Conservation (phyloP, 2,888 invertebrate genomes). For the Palloptera scutellata region DNA sequence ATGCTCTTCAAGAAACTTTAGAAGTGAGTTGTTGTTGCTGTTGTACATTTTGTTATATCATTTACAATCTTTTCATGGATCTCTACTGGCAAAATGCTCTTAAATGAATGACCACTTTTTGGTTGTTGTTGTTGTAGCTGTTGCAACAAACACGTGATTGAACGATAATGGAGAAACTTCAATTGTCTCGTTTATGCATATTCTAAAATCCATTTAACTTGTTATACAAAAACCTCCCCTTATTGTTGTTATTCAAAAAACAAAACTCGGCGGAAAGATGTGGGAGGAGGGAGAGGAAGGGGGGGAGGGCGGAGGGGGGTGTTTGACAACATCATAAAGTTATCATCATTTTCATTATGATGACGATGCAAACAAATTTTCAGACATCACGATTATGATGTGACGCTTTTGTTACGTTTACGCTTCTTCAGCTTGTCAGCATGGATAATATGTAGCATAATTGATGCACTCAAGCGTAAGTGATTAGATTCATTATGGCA, state of each 20-base stretch:
- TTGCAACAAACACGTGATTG: slow-evolving; percentile 21
- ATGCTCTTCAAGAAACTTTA: too few species aligned
- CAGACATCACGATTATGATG: slow-evolving; percentile 34
- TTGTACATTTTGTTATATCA: too few species aligned
- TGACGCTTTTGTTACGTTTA: slow-evolving; percentile 48
- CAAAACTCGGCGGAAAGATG: slow-evolving; percentile 15
- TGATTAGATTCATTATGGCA: slow-evolving; percentile 64
- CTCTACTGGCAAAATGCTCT: not conserved
- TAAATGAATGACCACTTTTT: not conserved
- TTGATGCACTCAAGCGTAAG: slow-evolving; percentile 64
- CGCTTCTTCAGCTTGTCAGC: slow-evolving; percentile 41
- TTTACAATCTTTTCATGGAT: slow-evolving; percentile 7
- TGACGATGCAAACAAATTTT: slow-evolving; percentile 62
- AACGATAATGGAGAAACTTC: not conserved
- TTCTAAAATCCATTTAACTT: too few species aligned
- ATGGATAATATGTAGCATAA: slow-evolving; percentile 49
- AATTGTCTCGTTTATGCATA: too few species aligned
- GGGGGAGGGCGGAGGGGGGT: slow-evolving; percentile 17
- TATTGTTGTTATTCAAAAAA: slow-evolving; percentile 15
- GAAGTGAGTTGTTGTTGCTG: too few species aligned
- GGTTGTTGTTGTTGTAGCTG: slow-evolving; percentile 7
- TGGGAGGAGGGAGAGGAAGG: not conserved
- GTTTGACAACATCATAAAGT: slow-evolving; percentile 46
- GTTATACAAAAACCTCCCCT: slow-evolving; percentile 8
- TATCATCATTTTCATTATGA: slow-evolving; percentile 51